Base-by-base conservation (phyloP, 2,888 invertebrate genomes). In the Apodemia zela region DNA sequence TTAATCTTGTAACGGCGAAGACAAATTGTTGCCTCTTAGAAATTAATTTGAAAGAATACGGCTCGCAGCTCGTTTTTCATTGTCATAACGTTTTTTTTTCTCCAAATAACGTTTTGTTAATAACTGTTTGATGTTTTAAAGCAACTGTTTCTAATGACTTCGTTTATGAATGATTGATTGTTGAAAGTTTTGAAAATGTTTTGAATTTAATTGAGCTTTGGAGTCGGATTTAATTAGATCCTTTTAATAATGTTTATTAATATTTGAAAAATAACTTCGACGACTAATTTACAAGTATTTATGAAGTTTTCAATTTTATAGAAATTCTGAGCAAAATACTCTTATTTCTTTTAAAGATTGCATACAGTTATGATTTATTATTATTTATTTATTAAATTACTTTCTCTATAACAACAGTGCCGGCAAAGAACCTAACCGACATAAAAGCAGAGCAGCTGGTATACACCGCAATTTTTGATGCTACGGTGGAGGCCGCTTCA, bases 31-130 rank as follows among this genome's bases (percentile, higher is more conserved):
- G 78, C 77, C 79, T 81, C 82, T 84, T 81, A 83, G 77, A 81
- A 84, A 89, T 86, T 88, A 88, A 88, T 90, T 88, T 84, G 70
- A 71, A 72, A 72, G 73, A 74, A 75, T 72, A 74, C 75, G 73
- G 77, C 73, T 75, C 74, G 70, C 68, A 74, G 75, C 73, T 78
- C 79, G 76, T 84, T 80, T 79, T 74, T 86, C 81, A 80, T 79
- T 84, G 81, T 86, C 84, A 81, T 81, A 82, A 79, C 72, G 73
- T 70, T 73, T 74, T 47, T 76, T 74, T 47, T 76, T 75, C 65
- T 65, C 68, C 67, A 74, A 76, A 74, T 71, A 75, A 76, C 72
- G 69, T 74, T 79, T 74, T 76, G 74, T 76, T 81, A 81, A 78
- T 81, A 83, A 86, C 83, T 73, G 74, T 77, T 79, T 77, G 80